Conservation (phyloP, 1,140 invertebrate genomes). For the Pachypsylla venusta region DNA sequence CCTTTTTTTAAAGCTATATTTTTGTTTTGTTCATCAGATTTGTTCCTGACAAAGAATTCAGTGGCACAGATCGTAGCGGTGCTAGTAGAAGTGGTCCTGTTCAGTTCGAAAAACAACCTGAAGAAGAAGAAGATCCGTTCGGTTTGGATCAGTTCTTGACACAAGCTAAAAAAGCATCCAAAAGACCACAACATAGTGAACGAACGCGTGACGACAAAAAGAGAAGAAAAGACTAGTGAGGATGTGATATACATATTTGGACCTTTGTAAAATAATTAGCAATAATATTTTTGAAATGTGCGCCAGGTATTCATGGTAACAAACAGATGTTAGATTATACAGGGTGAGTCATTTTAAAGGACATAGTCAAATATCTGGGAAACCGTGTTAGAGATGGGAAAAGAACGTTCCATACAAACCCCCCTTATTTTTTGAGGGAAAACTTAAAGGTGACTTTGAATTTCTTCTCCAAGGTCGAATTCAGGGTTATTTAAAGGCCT, state of each 20-base stretch:
- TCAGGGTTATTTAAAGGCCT: too few species aligned
- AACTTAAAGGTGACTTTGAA: too few species aligned
- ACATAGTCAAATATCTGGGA: too few species aligned
- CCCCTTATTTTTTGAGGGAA: too few species aligned
- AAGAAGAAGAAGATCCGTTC: slow-evolving; percentile 90
- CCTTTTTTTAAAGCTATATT: slow-evolving; percentile 9
- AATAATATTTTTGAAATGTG: too few species aligned
- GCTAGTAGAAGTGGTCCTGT: slow-evolving; percentile 81
- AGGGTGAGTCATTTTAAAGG: too few species aligned
- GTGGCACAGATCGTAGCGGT: slow-evolving; percentile 60
- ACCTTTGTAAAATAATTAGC: neutral
- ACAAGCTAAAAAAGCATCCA: slow-evolving; percentile 78
- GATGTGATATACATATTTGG: too few species aligned
- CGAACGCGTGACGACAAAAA: slow-evolving; percentile 22
- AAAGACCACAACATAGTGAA: slow-evolving; percentile 21
- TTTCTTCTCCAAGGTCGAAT: too few species aligned
- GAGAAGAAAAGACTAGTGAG: slow-evolving; percentile 22
- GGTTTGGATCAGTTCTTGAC: slow-evolving; percentile 96
- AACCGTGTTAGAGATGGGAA: too few species aligned
- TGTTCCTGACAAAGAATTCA: slow-evolving; percentile 93
- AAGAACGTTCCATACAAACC: too few species aligned
- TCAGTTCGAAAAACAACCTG: slow-evolving; percentile 68
- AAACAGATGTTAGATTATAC: too few species aligned
- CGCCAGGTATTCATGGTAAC: too few species aligned
- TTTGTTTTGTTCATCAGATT: slow-evolving; percentile 53